Evolutionary conservation across 2,797 vertebrate species (phyloP).

Genomic region (Psittacula derbiana): DNA sequence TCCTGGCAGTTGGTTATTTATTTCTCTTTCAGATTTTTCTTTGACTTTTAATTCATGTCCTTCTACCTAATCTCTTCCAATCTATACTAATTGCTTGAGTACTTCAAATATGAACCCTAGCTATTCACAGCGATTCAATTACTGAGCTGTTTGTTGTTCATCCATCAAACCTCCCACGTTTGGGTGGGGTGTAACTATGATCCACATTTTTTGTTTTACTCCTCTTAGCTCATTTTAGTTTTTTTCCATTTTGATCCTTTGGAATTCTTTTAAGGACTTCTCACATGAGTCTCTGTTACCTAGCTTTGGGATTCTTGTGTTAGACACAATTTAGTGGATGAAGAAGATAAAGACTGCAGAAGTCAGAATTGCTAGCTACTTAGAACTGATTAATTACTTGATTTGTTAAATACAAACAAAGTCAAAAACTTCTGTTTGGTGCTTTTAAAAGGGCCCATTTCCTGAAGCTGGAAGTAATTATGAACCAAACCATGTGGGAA

Average conservation of each 20-base stretch:
- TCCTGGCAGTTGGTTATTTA: not conserved
- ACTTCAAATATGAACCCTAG: not conserved
- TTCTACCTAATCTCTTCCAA: not conserved
- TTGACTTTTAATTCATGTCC: not conserved
- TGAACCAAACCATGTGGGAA: constrained; percentile 7
- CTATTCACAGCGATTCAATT: not conserved
- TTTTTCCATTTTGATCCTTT: not conserved
- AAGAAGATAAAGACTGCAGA: not conserved
- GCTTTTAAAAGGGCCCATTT: constrained; percentile 20
- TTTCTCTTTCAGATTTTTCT: not conserved
- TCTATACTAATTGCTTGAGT: not conserved
- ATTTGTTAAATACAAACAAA: constrained; percentile 26
- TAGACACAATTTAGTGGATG: not conserved
- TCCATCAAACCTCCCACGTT: not conserved
- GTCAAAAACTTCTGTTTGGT: not conserved
- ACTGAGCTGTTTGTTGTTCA: not conserved
- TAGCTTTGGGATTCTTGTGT: not conserved
- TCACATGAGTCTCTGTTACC: not conserved
- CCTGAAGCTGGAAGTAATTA: constrained; percentile 65
- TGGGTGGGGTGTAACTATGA: not conserved
- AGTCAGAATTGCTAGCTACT: not conserved
- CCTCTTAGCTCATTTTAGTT: not conserved
- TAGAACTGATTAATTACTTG: not conserved
- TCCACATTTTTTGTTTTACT: not conserved
- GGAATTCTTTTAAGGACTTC: not conserved